Base-by-base conservation (phyloP, 2,888 invertebrate genomes). In the Andrena chrysosceles region DNA sequence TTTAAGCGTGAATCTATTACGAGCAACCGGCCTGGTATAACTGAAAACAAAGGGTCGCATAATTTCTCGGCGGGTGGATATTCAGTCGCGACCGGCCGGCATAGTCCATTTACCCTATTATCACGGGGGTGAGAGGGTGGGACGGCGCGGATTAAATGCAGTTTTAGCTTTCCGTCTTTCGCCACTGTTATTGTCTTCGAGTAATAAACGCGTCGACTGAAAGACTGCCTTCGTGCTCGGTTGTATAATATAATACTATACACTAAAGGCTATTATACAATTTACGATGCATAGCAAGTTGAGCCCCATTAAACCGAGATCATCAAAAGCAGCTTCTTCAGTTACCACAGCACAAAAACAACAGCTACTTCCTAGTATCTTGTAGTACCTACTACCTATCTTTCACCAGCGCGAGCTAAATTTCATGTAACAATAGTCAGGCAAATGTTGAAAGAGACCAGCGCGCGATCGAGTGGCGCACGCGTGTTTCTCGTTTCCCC, bases 1-100 rank as follows among this genome's bases (percentile, higher is more conserved):
- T 73, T 80, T 74, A 82, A 74, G 31, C 70, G 66, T n/a, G 81
- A 76, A 81, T 68, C 81, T 74, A 83, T 81, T 81, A 81, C 52
- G 49, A 54, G 20, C 8, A 69, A 63, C 49, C 71, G 52, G 82
- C 29, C 66, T 52, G 74, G 62, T 81, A 62, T 83, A 81, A 83
- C 56, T 66, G 74, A 54, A 82, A 82, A 82, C 80, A 82, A 82
- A 82, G 80, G 60, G 63, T 54, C 66, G 64, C 60, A 70, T 82
- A 82, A 82, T 74, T 80, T 74, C 80, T 48, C 74, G 48, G 52
- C 52, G 6, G 52, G 35, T 33, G 67, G 67, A 64, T 64, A 64
- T 69, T 69, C 73, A 63, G 59, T n/a, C 66, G 49, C 52, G 62
- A 33, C 29, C 63, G 13, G n/a, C 1, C 35, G 33, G 29, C 52